Evolutionary conservation across 2,888 invertebrate genomes (phyloP).

Genomic region (Orthonevra nobilis): DNA sequence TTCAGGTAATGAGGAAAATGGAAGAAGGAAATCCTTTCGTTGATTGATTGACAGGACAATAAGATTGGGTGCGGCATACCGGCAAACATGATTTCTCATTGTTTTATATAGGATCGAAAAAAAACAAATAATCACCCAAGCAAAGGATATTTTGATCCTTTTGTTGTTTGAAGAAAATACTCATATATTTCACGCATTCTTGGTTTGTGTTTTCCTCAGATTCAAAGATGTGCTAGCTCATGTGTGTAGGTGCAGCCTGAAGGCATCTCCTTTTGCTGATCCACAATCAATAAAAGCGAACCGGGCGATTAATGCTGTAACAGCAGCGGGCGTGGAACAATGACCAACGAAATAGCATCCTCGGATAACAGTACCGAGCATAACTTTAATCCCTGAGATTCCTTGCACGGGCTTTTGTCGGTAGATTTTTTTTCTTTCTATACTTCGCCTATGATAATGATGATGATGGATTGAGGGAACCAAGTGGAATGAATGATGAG

Average conservation of each 20-base stretch:
- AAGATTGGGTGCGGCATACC: constrained; percentile 24
- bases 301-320: not conserved
- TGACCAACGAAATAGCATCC: constrained; percentile 49
- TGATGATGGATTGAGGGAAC: constrained; percentile 64
- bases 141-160: not conserved
- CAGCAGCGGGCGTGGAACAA: constrained; percentile 42
- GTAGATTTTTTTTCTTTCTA: constrained; percentile 7
- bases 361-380: constrained; percentile 29
- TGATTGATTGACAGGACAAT: constrained; percentile 66
- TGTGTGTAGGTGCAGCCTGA: not conserved
- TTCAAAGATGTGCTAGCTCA: constrained; percentile 7
- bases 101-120: too few relatives aligned
- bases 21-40: constrained; percentile 35
- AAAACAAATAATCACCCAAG: too few relatives aligned
- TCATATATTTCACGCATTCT: constrained; percentile 59
- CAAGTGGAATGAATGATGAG: constrained; percentile 60
- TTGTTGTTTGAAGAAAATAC: constrained; percentile 35
- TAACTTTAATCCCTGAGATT: constrained; percentile 55
- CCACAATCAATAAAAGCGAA: constrained; percentile 52
- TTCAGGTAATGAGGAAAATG: constrained; percentile 38
- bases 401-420: constrained; percentile 11
- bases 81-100: constrained; percentile 24
- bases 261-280: constrained; percentile 22
- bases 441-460: constrained; percentile 52
- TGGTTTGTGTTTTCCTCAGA: constrained; percentile 2